Evolutionary conservation across 2,797 vertebrate genomes (phyloP).

Genomic region (Protosalanx chinensis): DNA sequence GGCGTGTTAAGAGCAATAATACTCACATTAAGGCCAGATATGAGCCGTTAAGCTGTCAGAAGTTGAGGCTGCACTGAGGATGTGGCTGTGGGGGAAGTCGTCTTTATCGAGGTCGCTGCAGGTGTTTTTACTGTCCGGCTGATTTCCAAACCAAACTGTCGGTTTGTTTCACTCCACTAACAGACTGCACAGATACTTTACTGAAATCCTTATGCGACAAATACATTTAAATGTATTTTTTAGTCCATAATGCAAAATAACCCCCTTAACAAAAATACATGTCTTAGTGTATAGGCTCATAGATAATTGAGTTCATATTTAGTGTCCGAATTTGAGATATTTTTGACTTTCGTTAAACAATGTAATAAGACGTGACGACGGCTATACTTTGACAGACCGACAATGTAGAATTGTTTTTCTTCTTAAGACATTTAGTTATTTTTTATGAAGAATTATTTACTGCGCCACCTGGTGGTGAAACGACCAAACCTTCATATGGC

Average conservation of each 20-base stretch:
- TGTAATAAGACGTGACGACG: too few relatives aligned
- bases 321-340: too few relatives aligned
- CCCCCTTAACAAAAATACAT: too few relatives aligned
- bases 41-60: neutral
- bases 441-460: neutral
- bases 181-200: neutral
- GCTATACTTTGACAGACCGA: neutral
- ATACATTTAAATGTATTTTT: too few relatives aligned
- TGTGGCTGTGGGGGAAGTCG: slow-evolving; percentile 62
- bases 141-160: slow-evolving; percentile 44
- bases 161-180: slow-evolving; percentile 35
- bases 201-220: neutral
- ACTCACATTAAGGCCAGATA: too few relatives aligned
- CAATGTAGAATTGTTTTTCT: neutral
- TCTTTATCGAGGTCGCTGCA: slow-evolving; percentile 56
- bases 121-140: slow-evolving; percentile 60
- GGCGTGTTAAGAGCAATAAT: neutral
- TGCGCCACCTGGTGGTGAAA: slow-evolving; percentile 53
- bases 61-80: slow-evolving; percentile 33
- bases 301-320: too few relatives aligned
- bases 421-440: neutral
- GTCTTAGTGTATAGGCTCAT: too few relatives aligned
- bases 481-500: neutral
- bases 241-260: too few relatives aligned
- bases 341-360: too few relatives aligned